These are phyloP conservation scores for Romanomermis culicivorax DNA, from an alignment of 2,888 invertebrate genomes.

Conservation along the genomic window DNA sequence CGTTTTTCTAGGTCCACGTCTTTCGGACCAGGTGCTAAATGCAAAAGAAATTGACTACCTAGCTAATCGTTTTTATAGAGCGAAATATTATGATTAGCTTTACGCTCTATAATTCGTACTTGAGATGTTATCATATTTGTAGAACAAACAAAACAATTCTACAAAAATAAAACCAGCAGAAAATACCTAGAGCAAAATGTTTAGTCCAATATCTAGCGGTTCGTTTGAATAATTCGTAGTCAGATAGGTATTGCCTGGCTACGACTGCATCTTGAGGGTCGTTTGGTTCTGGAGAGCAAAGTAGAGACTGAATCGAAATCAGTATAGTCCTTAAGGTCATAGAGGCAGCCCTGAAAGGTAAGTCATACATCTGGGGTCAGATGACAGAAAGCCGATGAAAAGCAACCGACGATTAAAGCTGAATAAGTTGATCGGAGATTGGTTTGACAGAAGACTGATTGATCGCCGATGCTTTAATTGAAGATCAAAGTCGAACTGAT, in stretches of 20 bases:
- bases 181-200: slow-evolving; percentile 50
- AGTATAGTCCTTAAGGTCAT: slow-evolving; percentile 88
- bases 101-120: too few species aligned
- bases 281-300: slow-evolving; percentile 39
- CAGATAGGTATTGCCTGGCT: slow-evolving; percentile 81
- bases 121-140: too few species aligned
- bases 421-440: background rate
- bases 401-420: background rate
- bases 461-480: too few species aligned
- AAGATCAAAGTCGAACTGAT: too few species aligned
- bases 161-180: background rate
- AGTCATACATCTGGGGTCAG: background rate
- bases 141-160: background rate
- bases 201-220: slow-evolving; percentile 93
- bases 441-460: too few species aligned
- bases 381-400: background rate
- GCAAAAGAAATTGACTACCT: slow-evolving; percentile 17
- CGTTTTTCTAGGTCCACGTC: slow-evolving; percentile 56
- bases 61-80: too few species aligned
- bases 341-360: slow-evolving; percentile 85
- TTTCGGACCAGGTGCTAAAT: slow-evolving; percentile 46
- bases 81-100: background rate
- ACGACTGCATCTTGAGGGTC: slow-evolving; percentile 61
- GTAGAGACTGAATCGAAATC: slow-evolving; percentile 74
- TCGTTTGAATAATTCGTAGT: slow-evolving; percentile 56